Evolutionary conservation across 1,140 invertebrate genomes (phyloP).

Genomic region (Drosophila subpulchrella): DNA sequence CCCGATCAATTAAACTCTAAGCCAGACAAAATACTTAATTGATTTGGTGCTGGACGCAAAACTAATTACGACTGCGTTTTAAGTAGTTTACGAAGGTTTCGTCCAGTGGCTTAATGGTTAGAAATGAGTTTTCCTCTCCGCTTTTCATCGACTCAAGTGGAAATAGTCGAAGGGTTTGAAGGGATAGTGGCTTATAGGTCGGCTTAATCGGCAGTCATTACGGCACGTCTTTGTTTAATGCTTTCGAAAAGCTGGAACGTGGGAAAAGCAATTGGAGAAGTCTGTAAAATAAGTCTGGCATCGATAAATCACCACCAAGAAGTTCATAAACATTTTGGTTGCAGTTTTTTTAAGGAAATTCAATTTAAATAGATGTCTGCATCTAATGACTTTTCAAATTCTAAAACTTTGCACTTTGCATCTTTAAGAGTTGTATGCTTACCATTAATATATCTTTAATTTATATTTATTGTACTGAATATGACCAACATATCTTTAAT

Average conservation of each 20-base stretch:
- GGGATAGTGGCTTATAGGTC: conserved; percentile 23
- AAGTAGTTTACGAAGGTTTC: conserved; percentile 48
- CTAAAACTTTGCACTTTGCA: no score
- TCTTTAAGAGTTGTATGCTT: no score
- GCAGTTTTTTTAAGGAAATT: neutral
- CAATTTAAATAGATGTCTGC: neutral
- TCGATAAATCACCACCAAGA: conserved; percentile 24
- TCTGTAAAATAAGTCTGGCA: conserved; percentile 13
- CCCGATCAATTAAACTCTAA: conserved; percentile 62
- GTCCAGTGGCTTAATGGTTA: conserved; percentile 35
- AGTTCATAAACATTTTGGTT: conserved; percentile 10
- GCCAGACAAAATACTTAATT: conserved; percentile 65
- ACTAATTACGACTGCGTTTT: conserved; percentile 63
- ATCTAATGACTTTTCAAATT: neutral
- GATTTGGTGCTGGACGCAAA: conserved; percentile 64
- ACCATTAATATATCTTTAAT: neutral
- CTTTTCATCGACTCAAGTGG: neutral
- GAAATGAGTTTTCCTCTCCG: conserved; percentile 30
- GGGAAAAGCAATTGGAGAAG: conserved; percentile 17
- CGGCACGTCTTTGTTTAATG: conserved; percentile 39
- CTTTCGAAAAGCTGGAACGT: conserved; percentile 20
- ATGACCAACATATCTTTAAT: neutral
- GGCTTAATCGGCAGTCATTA: conserved; percentile 38
- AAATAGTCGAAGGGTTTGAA: conserved; percentile 9
- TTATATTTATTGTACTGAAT: neutral